Conservation (phyloP, 53 echinoderm and acorn worm genomes). For the Mesocentrotus franciscanus region DNA sequence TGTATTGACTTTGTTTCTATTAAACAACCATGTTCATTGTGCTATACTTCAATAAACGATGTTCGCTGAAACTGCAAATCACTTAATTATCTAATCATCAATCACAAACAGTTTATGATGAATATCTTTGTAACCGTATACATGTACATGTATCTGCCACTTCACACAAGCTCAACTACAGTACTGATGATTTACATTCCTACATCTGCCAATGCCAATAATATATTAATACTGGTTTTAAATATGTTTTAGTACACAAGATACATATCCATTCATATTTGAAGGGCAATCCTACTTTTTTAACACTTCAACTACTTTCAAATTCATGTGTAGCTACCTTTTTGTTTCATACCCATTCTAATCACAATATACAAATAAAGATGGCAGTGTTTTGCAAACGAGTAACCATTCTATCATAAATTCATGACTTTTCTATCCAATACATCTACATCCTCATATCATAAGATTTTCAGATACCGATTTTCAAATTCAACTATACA, state of each 20-base stretch:
- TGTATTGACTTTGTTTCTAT: too few species aligned
- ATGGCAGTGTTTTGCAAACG: conserved; percentile 11
- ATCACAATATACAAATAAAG: conserved; percentile 41
- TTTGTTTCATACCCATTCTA: not conserved
- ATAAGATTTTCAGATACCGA: not conserved
- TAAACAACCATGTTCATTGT: too few species aligned
- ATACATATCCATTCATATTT: not conserved
- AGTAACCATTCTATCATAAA: not conserved
- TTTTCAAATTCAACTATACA: conserved; percentile 5
- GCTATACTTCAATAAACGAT: too few species aligned
- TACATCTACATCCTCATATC: not conserved
- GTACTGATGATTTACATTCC: conserved; percentile 12
- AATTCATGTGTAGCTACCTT: not conserved
- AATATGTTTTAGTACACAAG: conserved; percentile 20
- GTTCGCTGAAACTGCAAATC: too few species aligned
- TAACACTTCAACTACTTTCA: not conserved
- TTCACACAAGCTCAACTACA: not conserved
- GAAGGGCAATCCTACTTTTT: not conserved
- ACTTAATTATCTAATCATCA: too few species aligned
- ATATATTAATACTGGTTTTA: conserved; percentile 40
- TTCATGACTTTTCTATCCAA: not conserved
- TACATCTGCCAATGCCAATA: not conserved
- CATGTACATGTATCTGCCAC: not conserved
- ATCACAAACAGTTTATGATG: too few species aligned
- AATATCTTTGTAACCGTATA: not conserved